A percentile compares a stretch with the other conserved stretches of the same genome.
phyloP scores from a whole-genome alignment of 2,797 vertebrate genomes.

The Moxostoma hubbsi region DNA sequence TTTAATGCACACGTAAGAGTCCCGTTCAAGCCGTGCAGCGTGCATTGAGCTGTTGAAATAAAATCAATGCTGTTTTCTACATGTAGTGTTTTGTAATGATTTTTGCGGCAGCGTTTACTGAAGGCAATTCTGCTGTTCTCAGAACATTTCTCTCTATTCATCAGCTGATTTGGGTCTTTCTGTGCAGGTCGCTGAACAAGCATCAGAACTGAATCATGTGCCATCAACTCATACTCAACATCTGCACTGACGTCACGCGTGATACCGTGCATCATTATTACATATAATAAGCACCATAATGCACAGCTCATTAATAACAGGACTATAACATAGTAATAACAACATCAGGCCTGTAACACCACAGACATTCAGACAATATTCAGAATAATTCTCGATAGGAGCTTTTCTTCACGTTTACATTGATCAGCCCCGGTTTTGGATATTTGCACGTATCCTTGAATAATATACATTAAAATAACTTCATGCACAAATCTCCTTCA shows the following conservation, averaged over 20 bases:
- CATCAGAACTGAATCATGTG: not conserved
- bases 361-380: no score
- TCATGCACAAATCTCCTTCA: no score
- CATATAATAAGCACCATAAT: not conserved
- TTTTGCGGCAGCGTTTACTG: constrained; percentile 1
- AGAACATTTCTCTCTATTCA: not conserved
- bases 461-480: no score
- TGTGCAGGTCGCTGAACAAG: not conserved
- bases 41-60: not conserved
- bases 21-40: not conserved
- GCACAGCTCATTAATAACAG: no score
- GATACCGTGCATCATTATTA: not conserved
- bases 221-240: not conserved
- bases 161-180: not conserved
- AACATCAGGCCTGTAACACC: no score
- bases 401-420: no score
- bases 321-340: no score
- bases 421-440: no score
- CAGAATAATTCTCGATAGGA: no score
- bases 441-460: no score
- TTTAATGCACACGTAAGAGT: not conserved
- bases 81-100: constrained; percentile 2
- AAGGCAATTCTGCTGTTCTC: not conserved
- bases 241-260: constrained; percentile 1
- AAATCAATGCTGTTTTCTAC: constrained; percentile 16